phyloP scores from a whole-genome alignment of 2,113 vertebrate genomes.

The Zapus hudsonius region DNA sequence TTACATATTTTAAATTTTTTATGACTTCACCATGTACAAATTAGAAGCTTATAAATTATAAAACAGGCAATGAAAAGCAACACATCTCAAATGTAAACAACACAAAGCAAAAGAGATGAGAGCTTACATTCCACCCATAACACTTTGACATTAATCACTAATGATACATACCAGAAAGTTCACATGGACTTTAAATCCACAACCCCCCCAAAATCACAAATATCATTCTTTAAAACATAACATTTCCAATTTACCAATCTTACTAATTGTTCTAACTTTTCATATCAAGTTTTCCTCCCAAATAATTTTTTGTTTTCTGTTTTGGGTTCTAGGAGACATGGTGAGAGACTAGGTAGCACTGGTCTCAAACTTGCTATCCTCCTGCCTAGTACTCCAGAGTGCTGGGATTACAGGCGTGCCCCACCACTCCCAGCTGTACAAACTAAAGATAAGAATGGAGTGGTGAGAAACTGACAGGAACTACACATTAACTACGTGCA shows the following conservation, averaged over 20 bases:
- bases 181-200: neutral
- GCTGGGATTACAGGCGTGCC: neutral
- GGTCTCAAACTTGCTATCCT: neutral
- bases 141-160: neutral
- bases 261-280: neutral
- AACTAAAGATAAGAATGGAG: neutral
- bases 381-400: neutral
- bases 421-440: neutral
- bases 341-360: neutral
- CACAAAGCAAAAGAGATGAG: neutral
- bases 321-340: neutral
- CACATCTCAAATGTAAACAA: neutral
- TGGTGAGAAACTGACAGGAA: neutral
- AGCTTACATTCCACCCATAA: neutral
- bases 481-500: neutral
- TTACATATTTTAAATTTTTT: conserved; percentile 23
- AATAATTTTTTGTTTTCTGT: neutral
- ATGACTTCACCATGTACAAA: neutral
- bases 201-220: neutral
- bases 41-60: neutral
- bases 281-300: neutral
- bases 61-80: conserved; percentile 3
- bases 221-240: neutral
- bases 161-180: neutral
- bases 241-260: neutral